Evolutionary conservation across 2,888 invertebrate genomes (phyloP).

Genomic region (Drosophila meridiana): DNA sequence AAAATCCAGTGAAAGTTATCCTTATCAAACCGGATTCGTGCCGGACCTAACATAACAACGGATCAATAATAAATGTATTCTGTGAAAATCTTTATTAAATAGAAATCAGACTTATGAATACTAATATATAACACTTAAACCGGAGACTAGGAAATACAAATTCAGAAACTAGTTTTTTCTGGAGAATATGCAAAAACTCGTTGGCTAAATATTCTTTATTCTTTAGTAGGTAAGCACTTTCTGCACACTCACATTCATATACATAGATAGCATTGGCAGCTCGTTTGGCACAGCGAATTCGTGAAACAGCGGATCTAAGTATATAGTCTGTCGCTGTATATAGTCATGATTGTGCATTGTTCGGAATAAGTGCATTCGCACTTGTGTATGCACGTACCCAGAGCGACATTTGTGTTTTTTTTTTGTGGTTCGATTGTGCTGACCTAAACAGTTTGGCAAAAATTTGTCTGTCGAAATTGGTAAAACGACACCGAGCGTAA

Average conservation of each 20-base stretch:
- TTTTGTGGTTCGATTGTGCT: slow-evolving; percentile 38
- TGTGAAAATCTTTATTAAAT: neutral
- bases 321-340: neutral
- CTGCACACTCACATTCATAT: neutral
- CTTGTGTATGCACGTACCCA: slow-evolving; percentile 35
- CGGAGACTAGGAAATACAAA: neutral
- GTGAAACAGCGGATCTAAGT: slow-evolving; percentile 11
- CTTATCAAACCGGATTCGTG: slow-evolving; percentile 14
- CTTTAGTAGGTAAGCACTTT: slow-evolving; percentile 2
- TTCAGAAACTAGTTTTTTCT: neutral
- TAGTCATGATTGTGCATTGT: neutral
- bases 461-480: slow-evolving; percentile 47
- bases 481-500: slow-evolving; percentile 47
- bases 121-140: neutral
- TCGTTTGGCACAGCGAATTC: slow-evolving; percentile 27
- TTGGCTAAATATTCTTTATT: neutral
- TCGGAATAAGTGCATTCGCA: slow-evolving; percentile 1
- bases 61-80: neutral
- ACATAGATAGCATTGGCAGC: slow-evolving; percentile 9
- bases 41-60: slow-evolving; percentile 2
- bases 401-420: slow-evolving; percentile 28
- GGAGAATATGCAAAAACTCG: neutral
- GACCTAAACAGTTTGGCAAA: slow-evolving; percentile 38
- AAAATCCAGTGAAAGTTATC: slow-evolving; percentile 34
- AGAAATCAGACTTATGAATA: neutral